A percentile compares a stretch with the other conserved stretches of the same genome.
Conservation (phyloP, 2,888 invertebrate genomes). For the Nebria salina region DNA sequence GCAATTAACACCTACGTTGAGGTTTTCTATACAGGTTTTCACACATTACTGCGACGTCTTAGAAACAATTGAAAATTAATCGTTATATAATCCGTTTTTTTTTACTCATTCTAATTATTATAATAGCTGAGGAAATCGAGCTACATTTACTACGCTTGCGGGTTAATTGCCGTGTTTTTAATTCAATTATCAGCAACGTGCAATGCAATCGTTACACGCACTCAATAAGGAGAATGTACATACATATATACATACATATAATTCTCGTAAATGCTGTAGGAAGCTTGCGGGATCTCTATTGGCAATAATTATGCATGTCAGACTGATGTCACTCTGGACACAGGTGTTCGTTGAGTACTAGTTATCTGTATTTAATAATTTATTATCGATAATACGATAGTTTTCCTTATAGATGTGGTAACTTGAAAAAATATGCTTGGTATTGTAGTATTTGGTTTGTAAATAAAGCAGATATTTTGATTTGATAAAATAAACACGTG, state of each 20-base stretch:
- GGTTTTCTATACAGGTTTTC: background rate
- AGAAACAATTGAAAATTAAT: background rate
- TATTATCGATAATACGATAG: too few species aligned
- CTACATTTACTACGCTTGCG: background rate
- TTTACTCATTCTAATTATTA: constrained; percentile 11
- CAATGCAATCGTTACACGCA: constrained; percentile 15
- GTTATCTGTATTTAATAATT: too few species aligned
- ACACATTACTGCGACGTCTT: background rate
- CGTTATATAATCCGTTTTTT: constrained; percentile 11
- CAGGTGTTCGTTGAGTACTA: background rate
- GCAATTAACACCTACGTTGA: constrained; percentile 2
- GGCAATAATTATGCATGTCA: constrained; percentile 6
- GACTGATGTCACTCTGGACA: background rate
- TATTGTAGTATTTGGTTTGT: background rate
- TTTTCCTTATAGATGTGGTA: too few species aligned
- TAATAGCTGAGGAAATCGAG: constrained; percentile 6
- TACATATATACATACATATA: background rate
- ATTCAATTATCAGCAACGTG: constrained; percentile 16
- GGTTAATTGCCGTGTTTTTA: constrained; percentile 2
- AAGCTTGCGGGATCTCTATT: constrained; percentile 9
- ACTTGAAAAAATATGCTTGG: too few species aligned
- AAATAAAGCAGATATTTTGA: background rate
- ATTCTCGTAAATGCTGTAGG: constrained; percentile 15
- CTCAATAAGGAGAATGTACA: background rate
- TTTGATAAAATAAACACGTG: background rate